Conservation (phyloP, 2,113 vertebrate genomes). For the Trematocara nigrifrons region DNA sequence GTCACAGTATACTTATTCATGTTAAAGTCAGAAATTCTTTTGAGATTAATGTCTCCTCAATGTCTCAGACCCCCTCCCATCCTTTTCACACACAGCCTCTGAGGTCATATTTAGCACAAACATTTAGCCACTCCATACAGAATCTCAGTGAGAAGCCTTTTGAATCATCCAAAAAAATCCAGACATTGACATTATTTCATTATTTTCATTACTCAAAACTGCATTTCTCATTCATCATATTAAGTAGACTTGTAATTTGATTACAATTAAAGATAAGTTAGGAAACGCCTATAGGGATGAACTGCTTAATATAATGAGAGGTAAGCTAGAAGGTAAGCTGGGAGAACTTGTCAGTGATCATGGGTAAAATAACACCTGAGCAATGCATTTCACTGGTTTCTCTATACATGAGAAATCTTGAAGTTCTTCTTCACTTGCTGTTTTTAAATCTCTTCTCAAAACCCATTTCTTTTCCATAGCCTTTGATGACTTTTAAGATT, state of each 20-base stretch:
- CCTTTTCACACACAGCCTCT: not conserved
- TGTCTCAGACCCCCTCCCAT: not conserved
- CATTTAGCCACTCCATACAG: not conserved
- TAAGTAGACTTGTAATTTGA: not conserved
- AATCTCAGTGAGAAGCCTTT: not conserved
- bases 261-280: not conserved
- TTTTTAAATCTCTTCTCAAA: too few relatives aligned
- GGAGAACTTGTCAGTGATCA: not conserved
- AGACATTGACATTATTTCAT: not conserved
- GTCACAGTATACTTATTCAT: not conserved
- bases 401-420: not conserved
- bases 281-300: not conserved
- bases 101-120: not conserved
- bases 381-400: not conserved
- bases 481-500: too few relatives aligned
- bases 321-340: not conserved
- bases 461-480: too few relatives aligned
- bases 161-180: not conserved
- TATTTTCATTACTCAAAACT: too few relatives aligned
- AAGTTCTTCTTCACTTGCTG: not conserved
- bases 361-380: not conserved
- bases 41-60: not conserved
- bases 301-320: not conserved
- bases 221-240: not conserved
- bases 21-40: not conserved